Percentiles rank a stretch among this genome's conserved stretches.
phyloP scores from a whole-genome alignment of 2,113 vertebrate species.

The Aramus guarauna region DNA sequence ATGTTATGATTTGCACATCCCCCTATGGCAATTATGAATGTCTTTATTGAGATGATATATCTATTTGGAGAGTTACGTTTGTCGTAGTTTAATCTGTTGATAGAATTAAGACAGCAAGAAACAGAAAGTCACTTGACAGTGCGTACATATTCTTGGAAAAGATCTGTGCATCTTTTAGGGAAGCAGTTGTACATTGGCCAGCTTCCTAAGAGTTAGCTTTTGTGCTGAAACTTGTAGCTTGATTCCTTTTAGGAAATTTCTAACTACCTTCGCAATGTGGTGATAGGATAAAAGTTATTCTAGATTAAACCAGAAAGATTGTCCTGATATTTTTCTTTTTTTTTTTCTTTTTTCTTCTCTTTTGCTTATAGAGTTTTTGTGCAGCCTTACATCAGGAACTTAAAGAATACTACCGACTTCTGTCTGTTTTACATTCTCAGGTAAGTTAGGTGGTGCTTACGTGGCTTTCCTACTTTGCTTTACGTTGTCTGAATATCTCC shows the following conservation, averaged over 20 bases:
- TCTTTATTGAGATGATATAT: background rate
- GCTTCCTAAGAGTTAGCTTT: background rate
- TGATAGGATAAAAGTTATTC: background rate
- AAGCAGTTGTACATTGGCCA: fast-evolving
- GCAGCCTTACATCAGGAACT: conserved; percentile 96
- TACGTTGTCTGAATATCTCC: background rate
- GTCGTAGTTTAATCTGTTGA: background rate
- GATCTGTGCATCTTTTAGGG: background rate
- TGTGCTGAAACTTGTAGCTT: background rate
- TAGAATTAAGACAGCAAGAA: background rate
- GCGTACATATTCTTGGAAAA: background rate
- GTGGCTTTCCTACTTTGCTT: background rate
- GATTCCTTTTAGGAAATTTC: background rate
- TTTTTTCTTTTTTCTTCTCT: too few species aligned
- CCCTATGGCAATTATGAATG: background rate
- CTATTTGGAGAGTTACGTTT: background rate
- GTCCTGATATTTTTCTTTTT: background rate
- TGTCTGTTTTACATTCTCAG: conserved; percentile 96
- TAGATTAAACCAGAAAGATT: background rate
- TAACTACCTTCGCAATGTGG: background rate
- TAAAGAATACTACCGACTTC: conserved; percentile 93
- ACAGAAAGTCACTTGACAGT: background rate
- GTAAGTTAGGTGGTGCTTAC: conserved; percentile 57
- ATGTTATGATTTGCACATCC: background rate
- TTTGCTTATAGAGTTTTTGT: conserved; percentile 87